Conservation (phyloP, 2,113 vertebrate genomes). For the Zosterops borbonicus region DNA sequence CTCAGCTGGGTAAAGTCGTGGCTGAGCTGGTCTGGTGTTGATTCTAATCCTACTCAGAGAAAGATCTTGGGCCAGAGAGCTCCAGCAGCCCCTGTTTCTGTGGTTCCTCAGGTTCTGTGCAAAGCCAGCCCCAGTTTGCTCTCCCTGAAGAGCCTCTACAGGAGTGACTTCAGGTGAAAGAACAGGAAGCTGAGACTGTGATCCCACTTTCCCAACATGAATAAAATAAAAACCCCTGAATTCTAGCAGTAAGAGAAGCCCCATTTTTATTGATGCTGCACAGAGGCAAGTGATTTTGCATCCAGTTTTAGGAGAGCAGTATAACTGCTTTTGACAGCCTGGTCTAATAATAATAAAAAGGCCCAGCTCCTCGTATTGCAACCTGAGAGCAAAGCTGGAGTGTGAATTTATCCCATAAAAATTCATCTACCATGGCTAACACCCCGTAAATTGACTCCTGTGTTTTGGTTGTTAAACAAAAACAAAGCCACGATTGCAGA, state of each 20-base stretch:
- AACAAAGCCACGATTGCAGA: not conserved
- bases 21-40: not conserved
- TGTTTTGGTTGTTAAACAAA: slow-evolving; percentile 53
- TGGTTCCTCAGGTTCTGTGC: not conserved
- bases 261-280: slow-evolving; percentile 34
- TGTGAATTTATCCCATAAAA: slow-evolving; percentile 60
- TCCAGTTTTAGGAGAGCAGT: slow-evolving; percentile 61
- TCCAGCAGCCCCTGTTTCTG: not conserved
- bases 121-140: not conserved
- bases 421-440: slow-evolving; percentile 64
- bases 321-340: slow-evolving; percentile 52
- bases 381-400: slow-evolving; percentile 32
- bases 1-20: not conserved
- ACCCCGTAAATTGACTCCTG: slow-evolving; percentile 47
- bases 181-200: not conserved
- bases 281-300: slow-evolving; percentile 37
- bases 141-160: not conserved
- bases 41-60: not conserved
- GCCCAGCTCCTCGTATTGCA: not conserved
- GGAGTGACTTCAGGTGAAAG: not conserved
- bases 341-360: slow-evolving; percentile 62
- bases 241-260: not conserved
- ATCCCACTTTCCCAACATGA: not conserved
- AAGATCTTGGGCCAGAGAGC: not conserved
- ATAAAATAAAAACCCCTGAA: not conserved